A percentile compares a stretch with the other conserved stretches of the same genome.
Conservation (phyloP, 2,797 vertebrate species). For the Mionectes olivaceus region DNA sequence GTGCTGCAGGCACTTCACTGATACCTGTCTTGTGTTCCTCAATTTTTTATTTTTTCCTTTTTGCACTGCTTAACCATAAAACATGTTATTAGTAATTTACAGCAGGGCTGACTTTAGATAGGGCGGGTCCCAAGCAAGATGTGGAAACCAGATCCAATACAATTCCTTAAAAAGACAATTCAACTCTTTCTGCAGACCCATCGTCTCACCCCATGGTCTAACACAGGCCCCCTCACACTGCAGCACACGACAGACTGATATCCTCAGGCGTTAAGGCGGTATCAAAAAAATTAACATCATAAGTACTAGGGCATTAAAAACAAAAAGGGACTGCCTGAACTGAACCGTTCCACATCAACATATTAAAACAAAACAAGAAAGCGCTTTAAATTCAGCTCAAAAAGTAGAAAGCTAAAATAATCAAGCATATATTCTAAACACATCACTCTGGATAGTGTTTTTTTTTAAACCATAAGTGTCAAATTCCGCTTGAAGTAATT, state of each 20-base stretch:
- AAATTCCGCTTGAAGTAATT: constrained; percentile 28
- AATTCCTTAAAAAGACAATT: background rate
- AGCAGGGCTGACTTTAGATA: background rate
- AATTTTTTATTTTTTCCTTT: background rate
- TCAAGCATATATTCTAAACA: constrained; percentile 15
- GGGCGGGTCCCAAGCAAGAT: background rate
- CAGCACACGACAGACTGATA: background rate
- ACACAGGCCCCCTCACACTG: background rate
- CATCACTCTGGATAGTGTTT: background rate
- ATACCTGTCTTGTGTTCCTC: background rate
- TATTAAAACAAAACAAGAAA: background rate
- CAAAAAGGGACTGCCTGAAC: background rate
- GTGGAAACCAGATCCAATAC: background rate
- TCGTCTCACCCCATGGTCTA: rapidly evolving
- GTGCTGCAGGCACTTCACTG: background rate
- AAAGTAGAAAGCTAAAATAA: background rate
- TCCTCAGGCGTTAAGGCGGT: background rate
- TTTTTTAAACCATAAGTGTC: background rate
- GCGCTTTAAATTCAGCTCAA: background rate
- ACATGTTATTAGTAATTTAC: background rate
- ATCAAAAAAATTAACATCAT: background rate
- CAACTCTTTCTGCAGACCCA: background rate
- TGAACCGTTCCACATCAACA: background rate
- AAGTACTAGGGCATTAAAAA: background rate
- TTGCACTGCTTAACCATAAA: background rate